Conservation (phyloP, 2,888 invertebrate species). For the Acleris sparsana region DNA sequence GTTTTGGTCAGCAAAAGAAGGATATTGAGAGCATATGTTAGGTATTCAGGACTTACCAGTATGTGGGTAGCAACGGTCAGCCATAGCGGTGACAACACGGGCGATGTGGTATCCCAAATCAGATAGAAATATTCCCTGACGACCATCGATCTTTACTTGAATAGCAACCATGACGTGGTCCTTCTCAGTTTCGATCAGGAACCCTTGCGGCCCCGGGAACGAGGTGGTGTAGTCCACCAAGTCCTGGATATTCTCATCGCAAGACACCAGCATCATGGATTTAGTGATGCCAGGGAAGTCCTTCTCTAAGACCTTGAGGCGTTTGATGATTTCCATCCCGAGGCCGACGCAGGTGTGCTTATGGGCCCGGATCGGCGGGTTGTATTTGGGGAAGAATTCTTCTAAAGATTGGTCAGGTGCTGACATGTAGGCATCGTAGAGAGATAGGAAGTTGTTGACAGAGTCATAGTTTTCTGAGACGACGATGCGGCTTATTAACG, state of each 20-base stretch:
- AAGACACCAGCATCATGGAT: slow-evolving; percentile 90
- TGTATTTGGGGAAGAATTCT: slow-evolving; percentile 91
- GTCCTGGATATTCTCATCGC: slow-evolving; percentile 92
- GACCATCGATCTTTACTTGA: slow-evolving; percentile 88
- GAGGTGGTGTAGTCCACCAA: slow-evolving; percentile 85
- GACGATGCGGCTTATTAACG: slow-evolving; percentile 91
- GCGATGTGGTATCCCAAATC: slow-evolving; percentile 96
- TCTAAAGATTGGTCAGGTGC: slow-evolving; percentile 87
- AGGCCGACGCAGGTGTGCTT: slow-evolving; percentile 96
- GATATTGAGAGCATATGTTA: not conserved
- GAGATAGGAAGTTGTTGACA: slow-evolving; percentile 91
- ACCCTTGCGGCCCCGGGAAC: slow-evolving; percentile 83
- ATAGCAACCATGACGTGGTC: slow-evolving; percentile 94
- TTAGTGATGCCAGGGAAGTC: slow-evolving; percentile 88
- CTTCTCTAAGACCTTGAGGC: slow-evolving; percentile 84
- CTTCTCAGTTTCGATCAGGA: slow-evolving; percentile 89
- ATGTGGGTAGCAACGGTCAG: slow-evolving; percentile 93
- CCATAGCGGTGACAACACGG: slow-evolving; percentile 94
- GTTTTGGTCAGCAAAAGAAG: too few relatives aligned
- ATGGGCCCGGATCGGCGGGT: slow-evolving; percentile 91
- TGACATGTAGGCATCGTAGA: slow-evolving; percentile 87
- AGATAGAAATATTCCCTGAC: slow-evolving; percentile 90
- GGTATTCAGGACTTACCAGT: slow-evolving; percentile 83
- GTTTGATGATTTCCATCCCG: slow-evolving; percentile 91
- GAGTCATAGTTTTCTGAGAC: slow-evolving; percentile 95